Conservation (phyloP, 2,888 invertebrate species). For the Synanthedon myopaeformis region DNA sequence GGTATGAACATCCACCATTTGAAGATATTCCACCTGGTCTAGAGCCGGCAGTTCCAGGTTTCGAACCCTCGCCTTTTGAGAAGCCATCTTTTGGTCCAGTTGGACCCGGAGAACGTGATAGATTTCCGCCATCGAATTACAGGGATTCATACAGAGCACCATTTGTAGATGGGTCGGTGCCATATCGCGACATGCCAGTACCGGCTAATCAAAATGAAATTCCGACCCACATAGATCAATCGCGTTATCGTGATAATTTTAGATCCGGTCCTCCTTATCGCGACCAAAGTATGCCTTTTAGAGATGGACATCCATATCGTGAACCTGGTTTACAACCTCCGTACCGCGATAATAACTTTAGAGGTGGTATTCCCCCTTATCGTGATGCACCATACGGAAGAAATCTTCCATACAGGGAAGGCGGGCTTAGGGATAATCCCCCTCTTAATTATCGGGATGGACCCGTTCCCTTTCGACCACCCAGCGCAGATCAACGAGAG, state of each 20-base stretch:
- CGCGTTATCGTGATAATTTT: constrained; percentile 51
- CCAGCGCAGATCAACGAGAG: constrained; percentile 50
- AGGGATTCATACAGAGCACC: constrained; percentile 48
- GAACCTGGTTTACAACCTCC: constrained; percentile 31
- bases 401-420: constrained; percentile 46
- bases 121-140: constrained; percentile 43
- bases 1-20: constrained; percentile 56
- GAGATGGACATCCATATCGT: constrained; percentile 30
- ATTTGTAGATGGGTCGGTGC: constrained; percentile 38
- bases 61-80: constrained; percentile 70
- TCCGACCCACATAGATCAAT: constrained; percentile 48
- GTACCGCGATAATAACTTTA: constrained; percentile 44
- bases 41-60: constrained; percentile 73
- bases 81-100: constrained; percentile 51
- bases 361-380: constrained; percentile 42
- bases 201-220: constrained; percentile 40
- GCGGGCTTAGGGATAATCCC: constrained; percentile 44
- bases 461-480: constrained; percentile 42
- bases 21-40: constrained; percentile 74
- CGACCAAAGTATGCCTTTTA: constrained; percentile 38
- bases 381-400: constrained; percentile 40
- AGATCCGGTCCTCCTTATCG: constrained; percentile 44
- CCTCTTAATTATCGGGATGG: constrained; percentile 48
- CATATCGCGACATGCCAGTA: constrained; percentile 36
- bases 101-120: constrained; percentile 44